Evolutionary conservation across 2,888 invertebrate species (phyloP).

Genomic region (Drosophila affinis): DNA sequence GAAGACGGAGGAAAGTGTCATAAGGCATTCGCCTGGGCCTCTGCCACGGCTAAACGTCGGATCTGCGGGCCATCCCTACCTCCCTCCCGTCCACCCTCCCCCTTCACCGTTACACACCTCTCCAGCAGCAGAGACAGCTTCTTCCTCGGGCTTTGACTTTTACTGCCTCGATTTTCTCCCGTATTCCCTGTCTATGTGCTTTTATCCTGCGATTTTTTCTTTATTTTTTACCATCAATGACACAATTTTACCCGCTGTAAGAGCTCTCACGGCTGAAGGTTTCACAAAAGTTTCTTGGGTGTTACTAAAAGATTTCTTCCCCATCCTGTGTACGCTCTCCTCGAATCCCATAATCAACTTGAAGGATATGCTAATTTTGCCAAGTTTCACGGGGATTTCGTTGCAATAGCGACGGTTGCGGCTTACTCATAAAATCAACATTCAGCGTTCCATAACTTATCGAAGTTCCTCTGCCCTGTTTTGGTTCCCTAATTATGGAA

Average conservation of each 20-base stretch:
- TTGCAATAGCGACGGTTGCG: no score
- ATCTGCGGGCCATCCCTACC: not conserved
- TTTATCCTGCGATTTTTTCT: not conserved
- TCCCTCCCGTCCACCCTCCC: not conserved
- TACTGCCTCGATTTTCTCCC: constrained; percentile 10
- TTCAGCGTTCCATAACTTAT: not conserved
- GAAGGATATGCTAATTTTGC: not conserved
- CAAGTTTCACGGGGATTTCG: not conserved
- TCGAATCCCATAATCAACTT: not conserved
- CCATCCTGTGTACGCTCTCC: no score
- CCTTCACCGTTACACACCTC: not conserved
- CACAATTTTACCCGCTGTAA: constrained; percentile 37
- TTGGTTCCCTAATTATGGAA: no score
- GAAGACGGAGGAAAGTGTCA: constrained; percentile 64
- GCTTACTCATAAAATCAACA: not conserved
- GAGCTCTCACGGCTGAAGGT: no score
- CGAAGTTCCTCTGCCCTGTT: not conserved
- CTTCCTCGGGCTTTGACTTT: constrained; percentile 37
- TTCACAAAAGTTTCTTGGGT: not conserved
- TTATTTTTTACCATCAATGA: constrained; percentile 50
- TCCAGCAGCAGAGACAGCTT: constrained; percentile 13
- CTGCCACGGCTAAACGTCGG: not conserved
- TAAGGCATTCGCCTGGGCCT: constrained; percentile 59
- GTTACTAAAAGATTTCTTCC: not conserved
- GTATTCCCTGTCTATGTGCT: constrained; percentile 30